Conservation (phyloP, 2,113 vertebrate genomes). For the Halcyon malimbica region DNA sequence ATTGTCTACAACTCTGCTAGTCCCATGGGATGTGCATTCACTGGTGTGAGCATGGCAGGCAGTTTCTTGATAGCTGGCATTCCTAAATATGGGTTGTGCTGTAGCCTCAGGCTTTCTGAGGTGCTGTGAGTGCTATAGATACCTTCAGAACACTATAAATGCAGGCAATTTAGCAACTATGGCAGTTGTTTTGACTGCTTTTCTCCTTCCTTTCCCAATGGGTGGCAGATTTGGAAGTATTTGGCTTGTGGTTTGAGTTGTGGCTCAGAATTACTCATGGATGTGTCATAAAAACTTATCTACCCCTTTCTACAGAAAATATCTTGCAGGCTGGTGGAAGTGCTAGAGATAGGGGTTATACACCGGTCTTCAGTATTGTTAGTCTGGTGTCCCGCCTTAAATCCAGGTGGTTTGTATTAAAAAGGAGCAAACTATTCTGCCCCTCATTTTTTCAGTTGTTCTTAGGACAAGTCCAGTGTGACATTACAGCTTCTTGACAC, state of each 20-base stretch:
- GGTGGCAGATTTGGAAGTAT: neutral
- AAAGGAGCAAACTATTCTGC: neutral
- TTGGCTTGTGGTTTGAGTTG: neutral
- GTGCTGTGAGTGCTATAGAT: neutral
- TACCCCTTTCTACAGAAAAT: neutral
- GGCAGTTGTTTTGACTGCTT: neutral
- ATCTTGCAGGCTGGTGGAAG: neutral
- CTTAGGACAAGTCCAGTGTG: neutral
- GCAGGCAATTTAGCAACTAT: neutral
- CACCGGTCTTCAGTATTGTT: neutral
- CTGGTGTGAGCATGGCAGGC: neutral
- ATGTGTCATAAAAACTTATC: neutral
- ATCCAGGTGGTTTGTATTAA: neutral
- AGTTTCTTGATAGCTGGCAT: neutral
- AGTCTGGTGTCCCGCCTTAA: neutral
- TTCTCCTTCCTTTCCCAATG: neutral
- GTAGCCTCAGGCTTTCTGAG: neutral
- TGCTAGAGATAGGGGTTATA: neutral
- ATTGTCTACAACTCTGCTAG: neutral
- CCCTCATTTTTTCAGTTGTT: neutral
- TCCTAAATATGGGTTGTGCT: neutral
- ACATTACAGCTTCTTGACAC: neutral
- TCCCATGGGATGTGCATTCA: neutral
- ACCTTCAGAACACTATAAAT: neutral
- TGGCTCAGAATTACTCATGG: neutral